A percentile compares a stretch with the other conserved stretches of the same genome.
Evolutionary conservation across 2,797 vertebrate genomes (phyloP).

Genomic region (Onychomys leucogaster): DNA sequence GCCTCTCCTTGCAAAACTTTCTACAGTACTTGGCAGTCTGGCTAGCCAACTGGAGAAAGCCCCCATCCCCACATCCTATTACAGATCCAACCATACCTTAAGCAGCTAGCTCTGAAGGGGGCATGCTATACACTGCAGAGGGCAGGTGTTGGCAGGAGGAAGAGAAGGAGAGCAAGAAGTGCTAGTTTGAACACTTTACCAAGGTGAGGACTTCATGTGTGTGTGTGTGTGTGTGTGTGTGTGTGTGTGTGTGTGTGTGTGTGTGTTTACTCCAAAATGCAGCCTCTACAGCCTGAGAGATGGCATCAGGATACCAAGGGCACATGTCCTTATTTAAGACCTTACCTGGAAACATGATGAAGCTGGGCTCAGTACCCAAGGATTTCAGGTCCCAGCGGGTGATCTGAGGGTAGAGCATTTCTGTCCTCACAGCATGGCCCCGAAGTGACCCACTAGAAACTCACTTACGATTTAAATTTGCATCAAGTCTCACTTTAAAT

Average conservation of each 20-base stretch:
- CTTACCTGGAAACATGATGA: not conserved
- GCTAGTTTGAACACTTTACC: not conserved
- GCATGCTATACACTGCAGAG: fast-evolving
- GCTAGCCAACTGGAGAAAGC: not conserved
- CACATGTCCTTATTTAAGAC: conserved; percentile 53
- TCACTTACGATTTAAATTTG: conserved; percentile 68
- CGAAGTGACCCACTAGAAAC: conserved; percentile 70
- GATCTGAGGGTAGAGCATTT: not conserved
- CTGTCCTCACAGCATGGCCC: not conserved
- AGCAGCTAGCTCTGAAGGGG: fast-evolving
- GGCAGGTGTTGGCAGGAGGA: not conserved
- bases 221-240: not conserved
- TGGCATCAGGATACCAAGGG: not conserved
- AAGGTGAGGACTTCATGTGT: not conserved
- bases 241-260: not conserved
- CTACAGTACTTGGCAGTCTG: no score
- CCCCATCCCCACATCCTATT: not conserved
- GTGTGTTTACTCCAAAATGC: not conserved
- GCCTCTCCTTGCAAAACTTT: not conserved
- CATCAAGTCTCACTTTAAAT: conserved; percentile 77
- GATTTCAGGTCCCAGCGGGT: not conserved
- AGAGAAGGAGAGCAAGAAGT: not conserved
- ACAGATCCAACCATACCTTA: no score
- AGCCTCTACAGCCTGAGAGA: not conserved
- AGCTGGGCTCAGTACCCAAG: not conserved